Evolutionary conservation across 2,797 vertebrate genomes (phyloP).

Genomic region (Huso huso): DNA sequence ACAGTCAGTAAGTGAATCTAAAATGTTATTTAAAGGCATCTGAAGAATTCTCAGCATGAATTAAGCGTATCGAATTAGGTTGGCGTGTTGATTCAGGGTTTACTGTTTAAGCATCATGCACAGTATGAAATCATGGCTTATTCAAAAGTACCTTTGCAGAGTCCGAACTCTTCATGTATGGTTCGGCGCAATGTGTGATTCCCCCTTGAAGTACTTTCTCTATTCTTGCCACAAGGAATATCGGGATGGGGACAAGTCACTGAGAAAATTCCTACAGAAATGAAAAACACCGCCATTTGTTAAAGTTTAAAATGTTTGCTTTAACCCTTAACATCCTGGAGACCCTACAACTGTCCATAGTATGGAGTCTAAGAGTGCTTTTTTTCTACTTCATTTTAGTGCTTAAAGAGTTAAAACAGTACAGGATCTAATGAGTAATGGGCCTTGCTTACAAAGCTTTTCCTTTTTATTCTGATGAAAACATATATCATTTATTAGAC

Average conservation of each 20-base stretch:
- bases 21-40: neutral
- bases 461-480: too few species aligned
- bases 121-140: too few species aligned
- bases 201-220: constrained; percentile 94
- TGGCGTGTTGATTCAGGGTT: neutral
- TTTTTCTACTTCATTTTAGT: too few species aligned
- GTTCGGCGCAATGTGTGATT: constrained; percentile 87
- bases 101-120: too few species aligned
- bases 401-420: too few species aligned
- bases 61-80: constrained; percentile 6
- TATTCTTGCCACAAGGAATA: constrained; percentile 86
- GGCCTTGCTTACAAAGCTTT: too few species aligned
- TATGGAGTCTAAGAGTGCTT: too few species aligned
- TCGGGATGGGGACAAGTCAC: constrained; percentile 92
- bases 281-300: constrained; percentile 10
- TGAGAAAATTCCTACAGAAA: constrained; percentile 77
- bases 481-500: too few species aligned
- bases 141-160: constrained; percentile 73
- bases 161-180: constrained; percentile 94
- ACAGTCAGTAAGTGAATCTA: constrained; percentile 6
- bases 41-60: constrained; percentile 5
- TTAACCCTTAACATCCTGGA: too few species aligned
- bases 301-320: too few species aligned
- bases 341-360: too few species aligned
- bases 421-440: too few species aligned